phyloP scores from a whole-genome alignment of 2,113 vertebrate species.

The Pleuronectes platessa region DNA sequence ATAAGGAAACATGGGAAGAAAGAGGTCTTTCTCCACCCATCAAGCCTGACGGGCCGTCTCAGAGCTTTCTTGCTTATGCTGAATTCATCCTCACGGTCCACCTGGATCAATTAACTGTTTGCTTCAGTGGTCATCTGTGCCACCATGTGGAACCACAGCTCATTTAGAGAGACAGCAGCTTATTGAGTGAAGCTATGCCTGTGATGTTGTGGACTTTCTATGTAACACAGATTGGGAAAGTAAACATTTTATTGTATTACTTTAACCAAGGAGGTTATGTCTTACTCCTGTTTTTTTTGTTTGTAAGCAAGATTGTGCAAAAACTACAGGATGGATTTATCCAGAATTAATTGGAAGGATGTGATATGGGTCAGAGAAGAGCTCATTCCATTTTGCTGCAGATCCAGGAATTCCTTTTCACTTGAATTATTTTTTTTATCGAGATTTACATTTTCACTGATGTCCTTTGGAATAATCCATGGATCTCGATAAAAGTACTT shows the following conservation, averaged over 20 bases:
- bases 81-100: slow-evolving; percentile 81
- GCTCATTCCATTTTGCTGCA: no score
- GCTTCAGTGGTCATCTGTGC: slow-evolving; percentile 78
- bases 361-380: no score
- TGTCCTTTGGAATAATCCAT: no score
- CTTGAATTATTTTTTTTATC: no score
- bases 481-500: no score
- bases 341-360: no score
- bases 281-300: no score
- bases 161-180: slow-evolving; percentile 46
- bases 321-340: no score
- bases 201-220: slow-evolving; percentile 23
- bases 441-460: no score
- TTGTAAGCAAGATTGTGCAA: no score
- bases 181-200: slow-evolving; percentile 25
- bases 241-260: background rate
- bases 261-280: no score
- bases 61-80: slow-evolving; percentile 78
- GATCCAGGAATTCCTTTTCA: no score
- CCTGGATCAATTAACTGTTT: slow-evolving; percentile 83
- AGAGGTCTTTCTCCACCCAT: slow-evolving; percentile 80
- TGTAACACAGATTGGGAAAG: background rate
- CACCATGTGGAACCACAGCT: slow-evolving; percentile 45
- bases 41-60: slow-evolving; percentile 72
- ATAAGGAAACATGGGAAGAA: slow-evolving; percentile 75